Base-by-base conservation (phyloP, 2,797 vertebrate genomes). In the Clarias laeviceps region DNA sequence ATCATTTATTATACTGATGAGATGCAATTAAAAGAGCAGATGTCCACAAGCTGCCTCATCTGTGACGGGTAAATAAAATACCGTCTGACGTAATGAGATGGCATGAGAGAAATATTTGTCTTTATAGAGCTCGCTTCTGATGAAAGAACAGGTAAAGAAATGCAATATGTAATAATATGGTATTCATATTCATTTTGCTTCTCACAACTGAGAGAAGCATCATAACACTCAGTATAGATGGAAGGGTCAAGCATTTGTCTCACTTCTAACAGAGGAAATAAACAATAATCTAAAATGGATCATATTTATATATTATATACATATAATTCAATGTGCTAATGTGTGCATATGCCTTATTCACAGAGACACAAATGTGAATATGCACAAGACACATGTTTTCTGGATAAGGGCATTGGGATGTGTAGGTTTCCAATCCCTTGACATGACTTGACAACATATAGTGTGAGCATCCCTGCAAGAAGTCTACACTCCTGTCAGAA, bases 11-110 rank as follows among this genome's bases (percentile, higher is more conserved):
- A 92, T 90, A 91, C 88, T 91, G 91, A 92, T 90, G 91, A 91
- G 90, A 87, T 89, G 90, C 91, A 94, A 94, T 95, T 94, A 94
- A 92, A 94, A 91, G 89, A 94, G 90, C 95, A 95, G 95, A 94
- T 96, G 95, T 95, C 92, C 91, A 90, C 93, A 94, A 94, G 94
- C 93, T 94, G 93, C 92, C 89, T 90, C 91, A 91, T 90, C 86
- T 84, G 91, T 93, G 92, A 92, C 91, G 91, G 92, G 82, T 87
- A 91, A 92, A 92, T 91, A 92, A 91, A 90, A 91, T 89, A 88
- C 88, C 90, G 87, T 89, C 89, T 90, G 88, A 82, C 83, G 80
- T 90, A 90, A 94, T 90, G 88, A 90, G 84, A 89, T 86, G 56
- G 87, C 82, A 89, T 20, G 22, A 45, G 17, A 81, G 70, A 37